Evolutionary conservation across 2,888 invertebrate genomes (phyloP).

Genomic region (Aricia artaxerxes): DNA sequence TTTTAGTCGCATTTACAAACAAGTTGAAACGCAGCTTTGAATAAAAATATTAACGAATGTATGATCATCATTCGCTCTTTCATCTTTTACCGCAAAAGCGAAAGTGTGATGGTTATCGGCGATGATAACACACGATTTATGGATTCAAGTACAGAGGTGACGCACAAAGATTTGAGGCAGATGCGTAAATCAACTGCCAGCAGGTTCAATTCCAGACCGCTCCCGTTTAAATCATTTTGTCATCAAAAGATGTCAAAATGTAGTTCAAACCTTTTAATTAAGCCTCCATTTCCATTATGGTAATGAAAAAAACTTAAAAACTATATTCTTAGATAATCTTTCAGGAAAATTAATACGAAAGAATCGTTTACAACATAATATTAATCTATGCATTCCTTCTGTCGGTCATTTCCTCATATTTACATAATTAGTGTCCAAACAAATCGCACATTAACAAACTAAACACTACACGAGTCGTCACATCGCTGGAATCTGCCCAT

Average conservation of each 20-base stretch:
- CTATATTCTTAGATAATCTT: not conserved
- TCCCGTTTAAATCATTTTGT: constrained; percentile 10
- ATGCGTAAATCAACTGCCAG: constrained; percentile 63
- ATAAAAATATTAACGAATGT: constrained; percentile 8
- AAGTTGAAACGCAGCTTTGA: not conserved
- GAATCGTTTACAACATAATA: not conserved
- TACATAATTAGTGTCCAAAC: constrained; percentile 18
- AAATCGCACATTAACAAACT: constrained; percentile 24
- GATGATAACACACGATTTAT: constrained; percentile 9
- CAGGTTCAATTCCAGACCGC: constrained; percentile 43
- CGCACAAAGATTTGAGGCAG: constrained; percentile 56
- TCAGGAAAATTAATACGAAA: not conserved
- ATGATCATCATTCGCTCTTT: not conserved
- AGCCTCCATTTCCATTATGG: no score
- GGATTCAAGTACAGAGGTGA: constrained; percentile 43
- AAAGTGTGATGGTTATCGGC: constrained; percentile 7
- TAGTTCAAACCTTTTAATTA: no score
- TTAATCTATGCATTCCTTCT: constrained; percentile 19
- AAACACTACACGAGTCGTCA: constrained; percentile 40
- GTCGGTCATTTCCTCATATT: constrained; percentile 19
- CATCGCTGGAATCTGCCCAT: constrained; percentile 53
- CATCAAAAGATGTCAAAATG: not conserved
- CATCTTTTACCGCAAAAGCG: constrained; percentile 12
- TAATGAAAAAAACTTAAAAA: not conserved
- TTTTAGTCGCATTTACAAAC: not conserved